phyloP scores from a whole-genome alignment of 1,140 invertebrate genomes.

The Cyrtorhinus lividipennis region DNA sequence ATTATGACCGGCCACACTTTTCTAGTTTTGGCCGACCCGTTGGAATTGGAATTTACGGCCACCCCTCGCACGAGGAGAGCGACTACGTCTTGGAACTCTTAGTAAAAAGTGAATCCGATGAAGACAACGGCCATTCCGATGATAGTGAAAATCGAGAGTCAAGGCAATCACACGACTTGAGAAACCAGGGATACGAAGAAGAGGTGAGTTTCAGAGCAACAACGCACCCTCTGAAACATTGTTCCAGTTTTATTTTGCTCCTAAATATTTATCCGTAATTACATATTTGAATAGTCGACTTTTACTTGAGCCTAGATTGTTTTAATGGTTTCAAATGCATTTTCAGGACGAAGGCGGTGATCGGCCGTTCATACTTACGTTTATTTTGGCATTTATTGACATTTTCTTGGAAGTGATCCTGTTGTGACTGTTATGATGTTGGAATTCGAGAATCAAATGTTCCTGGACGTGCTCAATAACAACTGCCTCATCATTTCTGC shows the following conservation, averaged over 20 bases:
- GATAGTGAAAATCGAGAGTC: too few species aligned
- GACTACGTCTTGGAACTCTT: slow-evolving; percentile 36
- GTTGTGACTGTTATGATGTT: slow-evolving; percentile 40
- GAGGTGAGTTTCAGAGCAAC: background rate
- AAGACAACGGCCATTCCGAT: too few species aligned
- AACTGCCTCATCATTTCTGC: slow-evolving; percentile 75
- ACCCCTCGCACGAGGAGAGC: slow-evolving; percentile 37
- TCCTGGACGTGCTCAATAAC: slow-evolving; percentile 71
- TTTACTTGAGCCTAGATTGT: too few species aligned
- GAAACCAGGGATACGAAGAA: slow-evolving; percentile 24
- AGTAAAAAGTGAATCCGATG: background rate
- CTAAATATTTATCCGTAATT: too few species aligned
- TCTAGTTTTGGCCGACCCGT: slow-evolving; percentile 40
- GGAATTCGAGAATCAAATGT: slow-evolving; percentile 86
- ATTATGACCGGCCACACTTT: background rate
- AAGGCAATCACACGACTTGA: too few species aligned
- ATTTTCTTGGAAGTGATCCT: slow-evolving; percentile 32
- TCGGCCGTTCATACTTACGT: slow-evolving; percentile 20
- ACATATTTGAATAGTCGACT: too few species aligned
- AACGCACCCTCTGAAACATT: too few species aligned
- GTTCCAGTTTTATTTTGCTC: too few species aligned
- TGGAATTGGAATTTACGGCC: slow-evolving; percentile 44
- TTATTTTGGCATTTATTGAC: slow-evolving; percentile 29
- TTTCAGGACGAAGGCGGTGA: background rate
- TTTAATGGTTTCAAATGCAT: too few species aligned